Percentiles rank a stretch among this genome's conserved stretches.
These are phyloP conservation scores for Knipowitschia caucasica DNA, from an alignment of 2,797 vertebrate genomes.

Conservation along the genomic window DNA sequence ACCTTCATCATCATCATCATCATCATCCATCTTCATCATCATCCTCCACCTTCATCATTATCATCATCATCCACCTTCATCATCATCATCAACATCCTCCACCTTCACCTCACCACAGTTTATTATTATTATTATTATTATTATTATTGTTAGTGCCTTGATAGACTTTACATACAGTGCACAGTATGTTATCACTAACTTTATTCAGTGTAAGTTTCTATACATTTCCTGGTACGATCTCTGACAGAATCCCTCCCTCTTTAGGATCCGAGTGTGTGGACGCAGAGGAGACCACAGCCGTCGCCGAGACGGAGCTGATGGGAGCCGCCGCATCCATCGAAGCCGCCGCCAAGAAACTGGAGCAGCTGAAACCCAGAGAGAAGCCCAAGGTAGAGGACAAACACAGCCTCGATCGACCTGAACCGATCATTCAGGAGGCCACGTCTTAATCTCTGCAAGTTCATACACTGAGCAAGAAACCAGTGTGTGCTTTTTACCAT, in stretches of 20 bases:
- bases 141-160: too few species aligned
- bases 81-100: too few species aligned
- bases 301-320: constrained; percentile 93
- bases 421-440: neutral
- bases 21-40: too few species aligned
- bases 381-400: constrained; percentile 90
- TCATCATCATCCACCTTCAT: too few species aligned
- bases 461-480: neutral
- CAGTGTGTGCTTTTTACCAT: too few species aligned
- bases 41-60: too few species aligned
- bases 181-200: too few species aligned
- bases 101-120: too few species aligned
- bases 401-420: neutral
- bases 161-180: too few species aligned
- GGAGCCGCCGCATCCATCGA: constrained; percentile 97
- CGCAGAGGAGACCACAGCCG: constrained; percentile 94
- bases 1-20: too few species aligned
- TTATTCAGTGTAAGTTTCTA: too few species aligned
- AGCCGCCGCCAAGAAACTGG: constrained; percentile 98
- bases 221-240: neutral
- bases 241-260: constrained; percentile 30
- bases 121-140: too few species aligned
- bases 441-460: neutral
- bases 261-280: constrained; percentile 94
- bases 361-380: constrained; percentile 95